Evolutionary conservation across 2,888 invertebrate genomes (phyloP), one percentile per base, ranked within the genome.

Genomic region (Willowsia nigromaculata): DNA sequence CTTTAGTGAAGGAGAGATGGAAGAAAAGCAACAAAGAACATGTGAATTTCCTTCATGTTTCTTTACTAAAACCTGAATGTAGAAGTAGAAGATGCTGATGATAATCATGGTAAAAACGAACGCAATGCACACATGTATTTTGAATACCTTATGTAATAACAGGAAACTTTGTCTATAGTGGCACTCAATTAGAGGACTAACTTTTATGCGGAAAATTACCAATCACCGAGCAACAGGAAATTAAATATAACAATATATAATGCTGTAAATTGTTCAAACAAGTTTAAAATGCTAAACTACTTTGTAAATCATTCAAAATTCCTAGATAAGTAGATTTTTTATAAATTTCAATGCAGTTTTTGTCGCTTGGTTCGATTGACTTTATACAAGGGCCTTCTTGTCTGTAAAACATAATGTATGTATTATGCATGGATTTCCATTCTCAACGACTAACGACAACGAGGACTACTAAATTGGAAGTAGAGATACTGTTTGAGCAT

Each of bases 381-480:
- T n/a, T n/a, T n/a, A n/a, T n/a, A n/a, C n/a, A n/a, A n/a, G n/a
- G n/a, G n/a, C n/a, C n/a, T n/a, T n/a, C n/a, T n/a, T n/a, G n/a
- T n/a, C n/a, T n/a, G 27, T 27, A 59, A 25, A 62, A 15, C 62
- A 62, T 62, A 62, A 62, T 62, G 62, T 62, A 62, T 62, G 62
- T 33, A 62, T 33, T 62, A 62, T 62, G 62, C 62, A 33, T 62
- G 33, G 62, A 62, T 62, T 62, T 62, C 33, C 62, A 33, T 62
- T 62, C 62, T 30, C 9, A 62, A 33, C 62, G 15, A 30, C n/a
- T n/a, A n/a, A n/a, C 4, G n/a, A 33, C 62, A 25, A 56, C 18
- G 25, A 56, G 25, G 25, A 62, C n/a, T n/a, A n/a, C n/a, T n/a
- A 25, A 30, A 37, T 71, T 71, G 18, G 40, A 22, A 3, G 27